Conservation (phyloP, 2,888 invertebrate genomes). For the Nephrotoma appendiculata region DNA sequence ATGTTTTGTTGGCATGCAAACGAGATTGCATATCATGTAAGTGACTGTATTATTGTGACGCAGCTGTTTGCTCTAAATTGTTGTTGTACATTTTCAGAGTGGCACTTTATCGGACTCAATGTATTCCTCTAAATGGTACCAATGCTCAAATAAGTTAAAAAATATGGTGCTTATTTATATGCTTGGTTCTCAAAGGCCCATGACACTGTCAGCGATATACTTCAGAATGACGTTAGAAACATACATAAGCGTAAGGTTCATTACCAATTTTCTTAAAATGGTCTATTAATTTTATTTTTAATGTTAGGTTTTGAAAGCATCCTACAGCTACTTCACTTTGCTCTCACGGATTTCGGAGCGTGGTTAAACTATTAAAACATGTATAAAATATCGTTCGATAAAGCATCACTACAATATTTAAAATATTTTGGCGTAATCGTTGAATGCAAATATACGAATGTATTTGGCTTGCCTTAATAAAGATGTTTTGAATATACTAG, state of each 20-base stretch:
- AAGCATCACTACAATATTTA: too few species aligned
- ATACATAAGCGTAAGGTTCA: not conserved
- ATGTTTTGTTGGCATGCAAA: constrained; percentile 10
- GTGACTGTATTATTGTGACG: not conserved
- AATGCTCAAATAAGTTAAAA: not conserved
- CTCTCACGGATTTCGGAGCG: not conserved
- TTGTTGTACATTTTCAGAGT: not conserved
- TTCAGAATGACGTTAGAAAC: not conserved
- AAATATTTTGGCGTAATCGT: too few species aligned
- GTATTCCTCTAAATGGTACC: constrained; percentile 7
- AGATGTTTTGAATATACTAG: too few species aligned
- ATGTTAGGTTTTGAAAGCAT: not conserved
- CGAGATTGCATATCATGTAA: constrained; percentile 7
- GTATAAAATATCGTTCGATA: too few species aligned
- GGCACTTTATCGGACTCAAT: constrained; percentile 2
- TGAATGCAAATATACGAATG: too few species aligned
- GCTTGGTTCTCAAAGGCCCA: not conserved
- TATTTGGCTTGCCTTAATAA: too few species aligned
- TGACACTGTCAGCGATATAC: constrained; percentile 1
- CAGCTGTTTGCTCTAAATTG: not conserved
- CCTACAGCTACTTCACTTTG: not conserved
- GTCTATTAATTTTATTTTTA: not conserved
- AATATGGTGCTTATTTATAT: constrained; percentile 5
- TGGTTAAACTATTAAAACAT: not conserved
- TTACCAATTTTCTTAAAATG: not conserved